Evolutionary conservation across 2,113 vertebrate genomes (phyloP).

Genomic region (Pelecanoides urinatrix): DNA sequence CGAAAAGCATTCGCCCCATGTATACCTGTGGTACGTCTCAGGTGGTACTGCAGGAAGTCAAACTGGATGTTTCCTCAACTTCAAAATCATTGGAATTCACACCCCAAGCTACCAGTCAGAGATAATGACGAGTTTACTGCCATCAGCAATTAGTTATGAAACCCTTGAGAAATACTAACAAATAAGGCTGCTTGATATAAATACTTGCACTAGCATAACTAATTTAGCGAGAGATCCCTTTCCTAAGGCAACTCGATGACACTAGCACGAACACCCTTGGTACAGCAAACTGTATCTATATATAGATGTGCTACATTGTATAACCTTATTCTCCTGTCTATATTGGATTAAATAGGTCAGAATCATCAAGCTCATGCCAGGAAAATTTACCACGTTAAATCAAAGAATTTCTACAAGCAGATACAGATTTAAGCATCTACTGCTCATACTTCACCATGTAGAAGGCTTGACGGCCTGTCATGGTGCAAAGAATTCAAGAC

Average conservation of each 20-base stretch:
- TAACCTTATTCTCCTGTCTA: neutral
- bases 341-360: neutral
- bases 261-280: neutral
- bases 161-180: neutral
- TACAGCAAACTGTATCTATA: neutral
- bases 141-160: neutral
- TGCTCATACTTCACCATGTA: neutral
- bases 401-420: neutral
- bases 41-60: neutral
- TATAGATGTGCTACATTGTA: neutral
- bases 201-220: neutral
- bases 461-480: neutral
- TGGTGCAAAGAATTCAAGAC: neutral
- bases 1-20: fast-evolving
- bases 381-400: neutral
- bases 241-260: neutral
- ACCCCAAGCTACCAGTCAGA: neutral
- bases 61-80: neutral
- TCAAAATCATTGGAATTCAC: neutral
- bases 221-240: neutral
- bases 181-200: neutral
- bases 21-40: neutral
- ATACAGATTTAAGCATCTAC: neutral
- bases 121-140: neutral
- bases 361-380: neutral